Evolutionary conservation across 1,140 invertebrate species (phyloP).

Genomic region (Drosophila lini): DNA sequence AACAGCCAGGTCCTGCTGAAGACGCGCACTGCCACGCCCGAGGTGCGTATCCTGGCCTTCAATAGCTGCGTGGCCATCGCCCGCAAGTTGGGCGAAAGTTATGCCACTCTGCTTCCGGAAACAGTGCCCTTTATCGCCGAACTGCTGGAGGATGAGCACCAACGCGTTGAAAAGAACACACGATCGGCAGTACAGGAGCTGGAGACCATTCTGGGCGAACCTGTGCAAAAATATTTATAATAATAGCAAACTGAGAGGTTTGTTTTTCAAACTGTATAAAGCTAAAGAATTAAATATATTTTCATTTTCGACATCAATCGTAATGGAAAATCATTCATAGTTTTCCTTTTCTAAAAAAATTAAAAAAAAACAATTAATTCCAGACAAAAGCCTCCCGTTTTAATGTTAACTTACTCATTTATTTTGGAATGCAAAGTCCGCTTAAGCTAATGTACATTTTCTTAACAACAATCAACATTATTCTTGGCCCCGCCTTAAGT

Average conservation of each 20-base stretch:
- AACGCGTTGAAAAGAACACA: slow-evolving; percentile 90
- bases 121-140: slow-evolving; percentile 94
- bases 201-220: slow-evolving; percentile 93
- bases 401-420: slow-evolving; percentile 26
- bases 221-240: slow-evolving; percentile 93
- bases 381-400: background rate
- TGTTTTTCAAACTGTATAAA: background rate
- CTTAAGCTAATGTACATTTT: slow-evolving; percentile 33
- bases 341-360: background rate
- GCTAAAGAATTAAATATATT: background rate
- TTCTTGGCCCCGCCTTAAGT: slow-evolving; percentile 20
- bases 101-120: slow-evolving; percentile 91
- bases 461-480: slow-evolving; percentile 44
- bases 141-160: slow-evolving; percentile 92
- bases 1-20: slow-evolving; percentile 96
- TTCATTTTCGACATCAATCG: background rate
- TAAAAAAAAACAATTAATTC: background rate
- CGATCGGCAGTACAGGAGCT: slow-evolving; percentile 90
- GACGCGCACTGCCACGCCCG: slow-evolving; percentile 90
- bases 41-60: slow-evolving; percentile 87
- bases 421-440: slow-evolving; percentile 35
- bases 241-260: background rate
- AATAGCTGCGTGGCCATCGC: slow-evolving; percentile 89
- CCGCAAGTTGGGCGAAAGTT: slow-evolving; percentile 91
- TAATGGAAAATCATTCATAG: background rate